Base-by-base conservation (phyloP, 2,888 invertebrate genomes). In the Oligia strigilis region DNA sequence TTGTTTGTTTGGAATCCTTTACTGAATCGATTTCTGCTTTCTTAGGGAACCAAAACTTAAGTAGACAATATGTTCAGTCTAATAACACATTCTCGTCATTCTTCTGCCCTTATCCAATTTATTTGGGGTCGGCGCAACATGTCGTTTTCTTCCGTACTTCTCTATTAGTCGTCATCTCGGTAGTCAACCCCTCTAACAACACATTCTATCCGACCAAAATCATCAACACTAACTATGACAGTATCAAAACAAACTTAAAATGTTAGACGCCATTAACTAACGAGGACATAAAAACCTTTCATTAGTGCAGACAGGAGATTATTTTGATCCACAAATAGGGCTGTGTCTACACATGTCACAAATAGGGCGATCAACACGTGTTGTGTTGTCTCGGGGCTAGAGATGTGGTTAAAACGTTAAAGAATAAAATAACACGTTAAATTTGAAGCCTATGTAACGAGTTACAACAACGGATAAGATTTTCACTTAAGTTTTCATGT, bases 301-400 rank as follows among this genome's bases (percentile, higher is more conserved):
- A 88, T 87, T 86, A 84, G 62, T 66, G 62, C 36, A 83, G 82
- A 89, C 84, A 75, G 49, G 77, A 83, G 80, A 81, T 86, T 86
- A 89, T 89, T 87, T 84, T 89, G 76, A 82, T 81, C 83, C 82
- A 82, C 80, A 83, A 86, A 86, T 85, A 84, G 83, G 80, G 75
- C 78, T 74, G 78, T 83, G 80, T 87, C 85, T 78, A 81, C 77
- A 87, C 46, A 82, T 66, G 65, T 80, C 82, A 71, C 79, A 80
- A 83, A 87, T 87, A 86, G 72, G 40, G 64, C 73, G 55, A 46
- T 55, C 64, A 40, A 79, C 78, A 79, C 64, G 23, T 79, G 87
- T 87, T 75, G 55, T 81, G 64, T 67, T 80, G 72, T 65, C 62
- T 67, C 46, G 74, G 71, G 72, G 69, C 64, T 78, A 23, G 67